Conservation (phyloP, 2,888 invertebrate species). For the Oxystoma pomonae region DNA sequence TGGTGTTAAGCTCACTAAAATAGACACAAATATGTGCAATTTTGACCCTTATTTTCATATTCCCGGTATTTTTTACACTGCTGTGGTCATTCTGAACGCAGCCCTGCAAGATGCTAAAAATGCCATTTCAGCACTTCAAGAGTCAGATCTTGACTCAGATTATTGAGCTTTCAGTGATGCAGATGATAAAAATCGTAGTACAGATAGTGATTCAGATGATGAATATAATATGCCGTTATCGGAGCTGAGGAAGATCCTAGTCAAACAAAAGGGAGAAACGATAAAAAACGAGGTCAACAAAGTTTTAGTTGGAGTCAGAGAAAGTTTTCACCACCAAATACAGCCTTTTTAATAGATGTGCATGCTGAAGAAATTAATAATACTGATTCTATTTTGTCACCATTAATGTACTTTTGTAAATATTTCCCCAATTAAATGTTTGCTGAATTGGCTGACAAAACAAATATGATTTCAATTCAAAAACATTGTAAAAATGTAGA, state of each 20-base stretch:
- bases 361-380: slow-evolving; percentile 8
- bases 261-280: slow-evolving; percentile 2
- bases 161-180: neutral
- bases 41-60: too few species aligned
- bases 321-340: neutral
- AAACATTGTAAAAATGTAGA: too few species aligned
- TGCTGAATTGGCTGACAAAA: slow-evolving; percentile 17
- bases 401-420: slow-evolving; percentile 17
- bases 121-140: slow-evolving; percentile 14
- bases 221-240: slow-evolving; percentile 14
- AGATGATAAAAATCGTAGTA: slow-evolving; percentile 5
- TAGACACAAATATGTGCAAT: too few species aligned
- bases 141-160: slow-evolving; percentile 13
- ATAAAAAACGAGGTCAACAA: slow-evolving; percentile 7
- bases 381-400: slow-evolving; percentile 12
- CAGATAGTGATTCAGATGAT: slow-evolving; percentile 2
- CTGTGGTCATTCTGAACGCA: too few species aligned
- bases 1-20: too few species aligned
- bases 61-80: too few species aligned
- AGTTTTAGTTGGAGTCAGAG: slow-evolving; percentile 12
- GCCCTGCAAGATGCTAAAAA: slow-evolving; percentile 10
- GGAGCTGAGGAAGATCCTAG: neutral
- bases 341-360: neutral
- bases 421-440: slow-evolving; percentile 18
- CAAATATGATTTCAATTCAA: too few species aligned